Evolutionary conservation across 2,888 invertebrate genomes (phyloP), one percentile per base, ranked within the genome.

Genomic region (Eristalinus aeneus): DNA sequence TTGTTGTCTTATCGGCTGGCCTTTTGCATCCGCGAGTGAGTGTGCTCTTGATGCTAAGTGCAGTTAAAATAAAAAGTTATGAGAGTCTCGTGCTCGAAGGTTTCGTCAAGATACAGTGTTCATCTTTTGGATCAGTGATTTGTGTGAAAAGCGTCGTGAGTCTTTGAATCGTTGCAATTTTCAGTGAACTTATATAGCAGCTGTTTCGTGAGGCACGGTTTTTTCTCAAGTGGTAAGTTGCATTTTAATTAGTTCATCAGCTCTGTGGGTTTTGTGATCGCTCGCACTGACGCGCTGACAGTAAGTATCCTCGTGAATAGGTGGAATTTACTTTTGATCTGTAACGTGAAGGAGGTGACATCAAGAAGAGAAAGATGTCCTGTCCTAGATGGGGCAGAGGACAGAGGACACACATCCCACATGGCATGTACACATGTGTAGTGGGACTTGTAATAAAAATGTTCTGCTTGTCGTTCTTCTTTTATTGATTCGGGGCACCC

Each of bases 211-310:
- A 23, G 31, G 69, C 36, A 63, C 31, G 71, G 27, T 27, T 27
- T 27, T 69, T n/a, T 36, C 22, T 64, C 27, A 64, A 71, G 64
- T 71, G 77, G 77, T 77, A 77, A 77, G 77, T 56, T 56, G 6
- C 6, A 16, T 0, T n/a, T n/a, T 12, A 12, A 16, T 46, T 16
- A 46, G 46, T 6, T 16, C 46, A 16, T 46, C 46, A 8, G 6
- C 16, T 6, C 16, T 46, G n/a, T 16, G 34, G 34, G 1, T 9
- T 10, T 34, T 34, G 27, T 27, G 8, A 34, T 34, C 34, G 9
- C 34, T 34, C 10, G 8, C 34, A 10, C 46, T 16, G 8, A 16
- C 27, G 27, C 5, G 5, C 8, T 46, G 46, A 16, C 46, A 46
- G 16, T 46, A 46, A 46, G 8, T 16, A 46, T 6, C 8, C 16